Evolutionary conservation across 2,113 vertebrate genomes (phyloP), one percentile per base, ranked within the genome.

Genomic region (Pleuronectes platessa): DNA sequence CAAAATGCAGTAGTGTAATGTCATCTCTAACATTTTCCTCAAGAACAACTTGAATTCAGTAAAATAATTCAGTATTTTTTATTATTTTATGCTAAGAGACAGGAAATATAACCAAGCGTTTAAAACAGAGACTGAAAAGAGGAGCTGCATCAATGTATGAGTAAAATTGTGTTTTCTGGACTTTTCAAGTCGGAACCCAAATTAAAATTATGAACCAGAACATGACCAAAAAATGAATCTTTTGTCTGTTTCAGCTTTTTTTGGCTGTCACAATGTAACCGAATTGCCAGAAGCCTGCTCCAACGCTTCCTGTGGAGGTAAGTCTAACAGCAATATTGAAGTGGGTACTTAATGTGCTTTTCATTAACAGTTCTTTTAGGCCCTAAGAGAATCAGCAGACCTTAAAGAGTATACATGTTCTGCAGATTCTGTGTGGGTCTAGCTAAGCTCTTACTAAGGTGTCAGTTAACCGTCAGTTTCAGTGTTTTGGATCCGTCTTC

Each of bases 261-360:
- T 2, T 7, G 0, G 0, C 61, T 93, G 92, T 87, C 2, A 0
- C 42, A 91, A 87, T 58, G 0, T 0, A 4, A 84, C 26, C 26
- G 4, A 27, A 0, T 3, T 27, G 26, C 3, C 26, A 27, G 26
- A 3, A 3, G 26, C 3, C 72, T 93, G 92, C 81, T 26, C 0
- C 14, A 79, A 81, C 1, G 12, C 0, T 0, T 82, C 2, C 59
- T 93, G 92, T 74, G 3, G 61, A 1, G 77, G 92, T 93, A 76
- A 73, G 89, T 51, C 35, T 24, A 49, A 21, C 26, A 10, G n/a
- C 9, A 1, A 73, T 24, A 10, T 26, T n/a, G 15, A 20, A 40
- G 4, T 2, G 14, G 14, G 2, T 66, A 63, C 56, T 35, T 24
- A 78, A 76, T 42, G 13, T 62, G 53, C 55, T 85, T 71, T 27